Conservation (phyloP, 1,140 invertebrate genomes). For the Megalonaias nervosa region DNA sequence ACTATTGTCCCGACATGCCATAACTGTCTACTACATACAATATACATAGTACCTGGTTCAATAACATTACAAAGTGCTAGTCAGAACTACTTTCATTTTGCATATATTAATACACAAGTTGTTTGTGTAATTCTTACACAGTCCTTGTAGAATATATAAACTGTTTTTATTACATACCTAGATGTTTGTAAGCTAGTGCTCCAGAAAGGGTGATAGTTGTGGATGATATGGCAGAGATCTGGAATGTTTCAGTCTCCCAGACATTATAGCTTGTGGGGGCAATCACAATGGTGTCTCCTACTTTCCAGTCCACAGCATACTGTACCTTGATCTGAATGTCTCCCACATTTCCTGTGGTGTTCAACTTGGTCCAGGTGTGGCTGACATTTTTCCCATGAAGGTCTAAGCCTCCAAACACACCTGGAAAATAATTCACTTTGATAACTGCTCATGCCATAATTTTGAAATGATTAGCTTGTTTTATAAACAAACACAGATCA, state of each 20-base stretch:
- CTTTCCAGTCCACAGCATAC: slow-evolving; percentile 56
- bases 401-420: slow-evolving; percentile 67
- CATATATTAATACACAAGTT: no score
- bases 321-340: slow-evolving; percentile 48
- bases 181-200: slow-evolving; percentile 56
- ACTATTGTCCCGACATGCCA: no score
- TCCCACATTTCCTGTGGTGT: slow-evolving; percentile 49
- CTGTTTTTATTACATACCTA: slow-evolving; percentile 38
- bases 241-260: slow-evolving; percentile 65
- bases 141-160: no score
- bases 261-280: slow-evolving; percentile 58
- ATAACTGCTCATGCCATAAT: no score
- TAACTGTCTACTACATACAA: no score
- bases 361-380: slow-evolving; percentile 60
- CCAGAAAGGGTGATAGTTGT: slow-evolving; percentile 58
- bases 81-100: no score
- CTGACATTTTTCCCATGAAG: slow-evolving; percentile 60
- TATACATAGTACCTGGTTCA: no score
- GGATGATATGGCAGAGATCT: slow-evolving; percentile 48
- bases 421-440: slow-evolving; percentile 29
- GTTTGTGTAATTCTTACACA: no score
- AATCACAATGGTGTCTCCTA: slow-evolving; percentile 65
- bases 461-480: no score
- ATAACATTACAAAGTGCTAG: no score
- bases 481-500: background rate